These are phyloP conservation scores for Chelon auratus DNA, from an alignment of 2,797 vertebrate genomes.

Conservation along the genomic window DNA sequence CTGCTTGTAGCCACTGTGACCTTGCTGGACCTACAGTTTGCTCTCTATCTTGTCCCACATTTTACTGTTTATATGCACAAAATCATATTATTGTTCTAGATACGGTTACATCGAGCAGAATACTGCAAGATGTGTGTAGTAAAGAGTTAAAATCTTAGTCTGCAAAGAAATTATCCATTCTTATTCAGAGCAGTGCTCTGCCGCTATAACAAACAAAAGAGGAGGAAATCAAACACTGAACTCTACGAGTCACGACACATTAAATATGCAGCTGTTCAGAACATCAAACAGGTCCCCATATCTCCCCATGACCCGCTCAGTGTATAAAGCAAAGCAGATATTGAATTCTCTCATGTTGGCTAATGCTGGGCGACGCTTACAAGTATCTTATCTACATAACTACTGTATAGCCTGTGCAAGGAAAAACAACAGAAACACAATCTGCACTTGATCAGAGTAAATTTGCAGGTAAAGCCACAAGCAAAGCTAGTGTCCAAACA, in stretches of 20 bases:
- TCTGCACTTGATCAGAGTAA: not conserved
- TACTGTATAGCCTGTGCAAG: not conserved
- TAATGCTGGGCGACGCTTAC: not conserved
- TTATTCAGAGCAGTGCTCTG: not conserved
- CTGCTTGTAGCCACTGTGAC: conserved; percentile 2
- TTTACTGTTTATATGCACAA: conserved; percentile 8
- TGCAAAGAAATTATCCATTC: not conserved
- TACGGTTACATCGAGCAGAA: not conserved
- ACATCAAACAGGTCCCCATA: not conserved
- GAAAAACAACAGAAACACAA: not conserved
- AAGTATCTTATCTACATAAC: not conserved
- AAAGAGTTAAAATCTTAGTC: conserved; percentile 3
- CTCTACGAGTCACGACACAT: not conserved
- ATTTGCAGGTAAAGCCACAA: not conserved
- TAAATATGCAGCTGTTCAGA: not conserved
- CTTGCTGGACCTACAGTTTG: not conserved
- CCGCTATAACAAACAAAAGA: not conserved
- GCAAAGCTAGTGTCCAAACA: not conserved
- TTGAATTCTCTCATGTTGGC: not conserved
- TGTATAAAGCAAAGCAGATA: not conserved
- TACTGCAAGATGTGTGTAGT: not conserved
- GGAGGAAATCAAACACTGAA: not conserved
- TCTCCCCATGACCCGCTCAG: not conserved
- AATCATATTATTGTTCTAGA: conserved; percentile 14
- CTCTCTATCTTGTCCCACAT: conserved; percentile 11